Conservation (phyloP, 2,888 invertebrate species). For the Crematogaster levior region DNA sequence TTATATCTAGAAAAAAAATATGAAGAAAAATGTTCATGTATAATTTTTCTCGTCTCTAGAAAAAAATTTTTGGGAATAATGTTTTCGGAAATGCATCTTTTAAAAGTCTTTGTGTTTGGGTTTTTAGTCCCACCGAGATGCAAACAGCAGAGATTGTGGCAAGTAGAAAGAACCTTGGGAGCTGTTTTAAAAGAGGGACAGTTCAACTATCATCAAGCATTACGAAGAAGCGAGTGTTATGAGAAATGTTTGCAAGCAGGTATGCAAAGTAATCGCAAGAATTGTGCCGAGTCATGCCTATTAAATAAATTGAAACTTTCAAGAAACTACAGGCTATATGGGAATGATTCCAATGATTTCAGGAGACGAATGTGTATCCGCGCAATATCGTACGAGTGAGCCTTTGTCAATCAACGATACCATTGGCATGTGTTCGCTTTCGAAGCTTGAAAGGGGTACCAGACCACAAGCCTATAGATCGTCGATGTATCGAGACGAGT, state of each 20-base stretch:
- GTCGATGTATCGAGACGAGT: constrained; percentile 91
- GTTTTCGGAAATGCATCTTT: not conserved
- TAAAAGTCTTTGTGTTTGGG: not conserved
- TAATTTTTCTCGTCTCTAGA: not conserved
- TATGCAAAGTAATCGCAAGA: constrained; percentile 55
- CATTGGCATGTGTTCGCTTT: constrained; percentile 90
- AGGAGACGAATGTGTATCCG: constrained; percentile 79
- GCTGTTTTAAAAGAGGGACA: constrained; percentile 89
- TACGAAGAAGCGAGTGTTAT: constrained; percentile 90
- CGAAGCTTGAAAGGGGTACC: constrained; percentile 91
- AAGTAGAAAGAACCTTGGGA: constrained; percentile 91
- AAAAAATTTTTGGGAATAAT: not conserved
- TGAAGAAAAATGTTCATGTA: not conserved
- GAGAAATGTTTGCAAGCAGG: constrained; percentile 81
- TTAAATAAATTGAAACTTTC: not conserved
- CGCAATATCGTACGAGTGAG: constrained; percentile 79
- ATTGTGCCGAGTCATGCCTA: not conserved
- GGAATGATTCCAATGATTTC: not conserved
- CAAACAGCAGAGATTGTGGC: constrained; percentile 89
- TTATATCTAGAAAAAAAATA: not conserved
- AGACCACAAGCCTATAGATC: constrained; percentile 92
- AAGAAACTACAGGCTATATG: not conserved
- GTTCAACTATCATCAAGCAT: constrained; percentile 88
- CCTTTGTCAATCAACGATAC: constrained; percentile 83
- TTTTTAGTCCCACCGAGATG: constrained; percentile 87